Base-by-base conservation (phyloP, 2,797 vertebrate species). In the Melanotaenia trifasciata region DNA sequence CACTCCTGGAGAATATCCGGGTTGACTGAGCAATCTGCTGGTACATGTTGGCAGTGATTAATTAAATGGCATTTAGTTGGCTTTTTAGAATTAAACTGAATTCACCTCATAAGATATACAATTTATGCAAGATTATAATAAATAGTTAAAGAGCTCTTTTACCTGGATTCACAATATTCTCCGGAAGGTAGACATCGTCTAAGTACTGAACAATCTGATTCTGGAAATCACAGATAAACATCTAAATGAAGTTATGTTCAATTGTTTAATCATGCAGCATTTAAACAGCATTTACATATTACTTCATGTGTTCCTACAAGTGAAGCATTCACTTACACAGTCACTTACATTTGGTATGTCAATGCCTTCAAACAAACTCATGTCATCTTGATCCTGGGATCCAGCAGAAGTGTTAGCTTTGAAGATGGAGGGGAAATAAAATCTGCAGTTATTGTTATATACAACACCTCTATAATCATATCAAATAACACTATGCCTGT, bases 1-100 rank as follows among this genome's bases (percentile, higher is more conserved):
- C 86, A 90, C 67, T 80, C 33, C 65, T 93, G 74, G 54, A 95
- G 87, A 59, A 94, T 70, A 72, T 93, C 92, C 0, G 72, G 76
- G 28, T 38, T 16, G 38, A 1, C 47, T 58, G 45, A 0, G 38
- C 62, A 20, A 5, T 78, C 89, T 87, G 72, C 13, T 22, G 70
- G 65, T 14, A 73, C 43, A 72, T 28, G 62, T 33, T 18, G 33
- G 26, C 26, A 13, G 13, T 16, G 14, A 16, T 18, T 45, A 32
- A 20, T 45, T 11, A 45, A 45, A 20, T 10, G 28, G 22, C 26
- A 13, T 8, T 11, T 18, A 10, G 38, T 20, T 45, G n/a, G 9
- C 28, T 26, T 12, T 10, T 56, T 16, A 63, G 30, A 10, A 30
- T 56, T 59, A 10, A 32, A 12, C 4, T 33, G 1, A 33, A 45